Evolutionary conservation across 2,888 invertebrate species (phyloP).

Genomic region (Aleiodes leptofemur): DNA sequence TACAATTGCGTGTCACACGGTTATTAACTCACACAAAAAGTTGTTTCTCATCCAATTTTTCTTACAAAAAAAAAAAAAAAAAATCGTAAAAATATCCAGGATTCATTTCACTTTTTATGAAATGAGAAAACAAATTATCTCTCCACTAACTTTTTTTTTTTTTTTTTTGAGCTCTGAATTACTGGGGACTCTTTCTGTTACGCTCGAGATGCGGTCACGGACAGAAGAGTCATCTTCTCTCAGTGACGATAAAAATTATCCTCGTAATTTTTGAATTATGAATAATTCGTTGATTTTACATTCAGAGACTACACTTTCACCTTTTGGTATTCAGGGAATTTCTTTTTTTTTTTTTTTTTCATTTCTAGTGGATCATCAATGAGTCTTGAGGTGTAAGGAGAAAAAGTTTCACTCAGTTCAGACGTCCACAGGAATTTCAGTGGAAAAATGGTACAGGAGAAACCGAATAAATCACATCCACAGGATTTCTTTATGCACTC

Average conservation of each 20-base stretch:
- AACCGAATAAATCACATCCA: too few relatives aligned
- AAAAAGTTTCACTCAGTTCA: too few relatives aligned
- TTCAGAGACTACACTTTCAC: slow-evolving; percentile 11
- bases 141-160: background rate
- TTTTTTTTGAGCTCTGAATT: slow-evolving; percentile 2
- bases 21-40: slow-evolving; percentile 15
- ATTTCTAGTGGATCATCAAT: too few relatives aligned
- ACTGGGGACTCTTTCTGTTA: background rate
- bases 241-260: background rate
- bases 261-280: background rate
- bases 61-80: background rate
- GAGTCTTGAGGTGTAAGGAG: too few relatives aligned
- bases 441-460: too few relatives aligned
- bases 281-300: slow-evolving; percentile 17
- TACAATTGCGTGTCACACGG: background rate
- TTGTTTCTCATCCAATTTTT: slow-evolving; percentile 5
- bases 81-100: background rate
- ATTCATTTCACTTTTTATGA: slow-evolving; percentile 17
- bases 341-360: too few relatives aligned
- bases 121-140: slow-evolving; percentile 17
- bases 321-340: too few relatives aligned
- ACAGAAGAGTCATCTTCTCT: background rate
- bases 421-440: too few relatives aligned
- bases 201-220: slow-evolving; percentile 22
- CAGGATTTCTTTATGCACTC: too few relatives aligned